Base-by-base conservation (phyloP, 1,140 invertebrate genomes). In the Brachionus plicatilis region DNA sequence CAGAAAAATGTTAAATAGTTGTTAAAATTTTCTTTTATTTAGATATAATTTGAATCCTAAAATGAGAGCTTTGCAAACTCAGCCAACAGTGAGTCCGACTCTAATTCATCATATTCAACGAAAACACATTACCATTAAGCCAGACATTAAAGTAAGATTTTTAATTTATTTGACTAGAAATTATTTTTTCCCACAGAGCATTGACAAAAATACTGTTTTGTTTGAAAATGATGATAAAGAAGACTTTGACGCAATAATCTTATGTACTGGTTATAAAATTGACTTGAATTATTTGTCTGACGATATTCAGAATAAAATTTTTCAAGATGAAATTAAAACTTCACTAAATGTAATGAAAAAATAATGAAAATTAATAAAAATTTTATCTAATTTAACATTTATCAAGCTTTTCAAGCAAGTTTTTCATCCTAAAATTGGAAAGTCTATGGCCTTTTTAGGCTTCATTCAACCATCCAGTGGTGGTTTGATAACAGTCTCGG, bases 191-290 rank as follows among this genome's bases (percentile, higher is more conserved):
- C 29, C 7, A 27, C 8, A 88, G 87, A 87, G 86, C 85, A 87
- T 90, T 41, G 86, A 87, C 50, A 87, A 86, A 2, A 86, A 86
- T 12, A 86, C 70, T 11, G 88, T 88, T 8, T 76, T 84, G 7
- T 90, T 90, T 85, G 85, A 87, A 29, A 86, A 89, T 86, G 88
- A 88, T 1, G 45, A 86, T 24, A 84, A 66, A 56, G 87, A 85
- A 24, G 87, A 89, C 45, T 87, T 88, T 86, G 89, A 90, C 85
- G 65, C 83, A 20, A 88, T 90, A 29, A 86, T 90, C 8, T 84
- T 87, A 78, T 88, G 88, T 85, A 90, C 89, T 24, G 89, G 89
- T 3, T 90, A 89, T 86, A 87, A 87, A 80, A 88, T 89, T 84
- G 86, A 88, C 85, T 87, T 89, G 24, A 88, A 88, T 6, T 90